A percentile compares a stretch with the other conserved stretches of the same genome.
Evolutionary conservation across 2,797 vertebrate genomes (phyloP).

Genomic region (Ptychadena robeensis): DNA sequence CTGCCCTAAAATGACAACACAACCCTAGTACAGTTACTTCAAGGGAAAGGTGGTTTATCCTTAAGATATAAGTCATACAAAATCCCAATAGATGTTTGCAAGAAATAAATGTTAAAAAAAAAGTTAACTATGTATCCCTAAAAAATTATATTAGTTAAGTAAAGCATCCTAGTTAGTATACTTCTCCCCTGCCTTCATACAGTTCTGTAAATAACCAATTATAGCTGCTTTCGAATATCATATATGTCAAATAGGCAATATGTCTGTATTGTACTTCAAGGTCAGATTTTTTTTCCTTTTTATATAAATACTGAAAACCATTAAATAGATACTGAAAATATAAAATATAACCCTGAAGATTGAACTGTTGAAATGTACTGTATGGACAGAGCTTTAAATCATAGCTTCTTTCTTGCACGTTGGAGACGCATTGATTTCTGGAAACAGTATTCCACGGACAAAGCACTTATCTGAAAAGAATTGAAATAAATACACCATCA

Average conservation of each 20-base stretch:
- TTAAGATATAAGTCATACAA: not conserved
- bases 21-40: not conserved
- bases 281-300: not conserved
- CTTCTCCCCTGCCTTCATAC: not conserved
- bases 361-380: conserved; percentile 41
- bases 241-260: not conserved
- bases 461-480: conserved; percentile 60
- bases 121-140: not conserved
- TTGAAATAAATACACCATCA: conserved; percentile 60
- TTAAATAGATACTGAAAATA: conserved; percentile 42
- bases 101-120: not conserved
- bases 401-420: conserved; percentile 33
- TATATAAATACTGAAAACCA: conserved; percentile 25
- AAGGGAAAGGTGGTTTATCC: not conserved
- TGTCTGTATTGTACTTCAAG: too few species aligned
- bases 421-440: conserved; percentile 48
- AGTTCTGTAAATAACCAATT: not conserved
- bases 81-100: not conserved
- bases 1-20: not conserved
- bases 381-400: conserved; percentile 26
- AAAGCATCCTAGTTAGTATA: not conserved
- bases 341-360: conserved; percentile 29
- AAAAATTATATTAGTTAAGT: not conserved
- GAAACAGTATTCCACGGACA: conserved; percentile 50
- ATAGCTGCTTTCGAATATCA: not conserved